Conservation (phyloP, 2,113 vertebrate genomes). For the Mirza zaza region DNA sequence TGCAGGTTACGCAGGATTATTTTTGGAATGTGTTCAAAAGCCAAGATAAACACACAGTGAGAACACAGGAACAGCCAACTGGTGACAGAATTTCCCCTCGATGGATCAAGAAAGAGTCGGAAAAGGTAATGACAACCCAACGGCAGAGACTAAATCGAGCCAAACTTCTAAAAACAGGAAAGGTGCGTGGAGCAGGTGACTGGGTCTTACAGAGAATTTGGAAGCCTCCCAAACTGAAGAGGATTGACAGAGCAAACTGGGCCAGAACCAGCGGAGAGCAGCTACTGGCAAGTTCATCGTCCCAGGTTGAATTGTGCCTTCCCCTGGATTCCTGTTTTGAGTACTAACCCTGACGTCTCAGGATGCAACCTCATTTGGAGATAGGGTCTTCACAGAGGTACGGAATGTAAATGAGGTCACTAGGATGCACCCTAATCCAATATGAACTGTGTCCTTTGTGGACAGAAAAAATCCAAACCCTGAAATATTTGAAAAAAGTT, state of each 20-base stretch:
- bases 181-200: background rate
- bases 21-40: slow-evolving; percentile 64
- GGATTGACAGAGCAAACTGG: background rate
- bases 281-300: background rate
- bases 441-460: background rate
- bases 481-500: too few species aligned
- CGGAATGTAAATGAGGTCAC: background rate
- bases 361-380: background rate
- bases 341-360: background rate
- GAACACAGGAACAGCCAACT: slow-evolving; percentile 20
- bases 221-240: background rate
- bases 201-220: background rate
- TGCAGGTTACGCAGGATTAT: slow-evolving; percentile 50
- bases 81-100: background rate
- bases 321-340: background rate
- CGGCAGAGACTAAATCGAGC: background rate
- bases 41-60: slow-evolving; percentile 29
- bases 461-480: too few species aligned
- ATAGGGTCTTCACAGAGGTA: background rate
- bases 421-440: background rate
- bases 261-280: background rate
- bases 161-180: background rate
- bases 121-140: slow-evolving; percentile 1
- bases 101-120: slow-evolving; percentile 2
- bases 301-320: background rate